Conservation (phyloP, 2,797 vertebrate genomes). For the Selene dorsalis region DNA sequence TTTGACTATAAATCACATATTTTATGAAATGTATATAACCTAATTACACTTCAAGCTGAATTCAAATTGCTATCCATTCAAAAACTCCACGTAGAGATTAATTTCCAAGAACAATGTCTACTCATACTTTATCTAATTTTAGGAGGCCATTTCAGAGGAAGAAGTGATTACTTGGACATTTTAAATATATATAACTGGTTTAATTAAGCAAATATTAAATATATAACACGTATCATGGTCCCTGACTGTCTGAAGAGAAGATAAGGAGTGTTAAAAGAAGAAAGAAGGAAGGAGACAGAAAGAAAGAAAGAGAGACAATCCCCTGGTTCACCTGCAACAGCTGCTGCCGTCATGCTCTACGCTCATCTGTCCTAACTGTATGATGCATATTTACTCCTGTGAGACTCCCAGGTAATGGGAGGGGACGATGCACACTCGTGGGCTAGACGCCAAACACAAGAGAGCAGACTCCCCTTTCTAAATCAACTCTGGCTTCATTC, state of each 20-base stretch:
- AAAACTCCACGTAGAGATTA: neutral
- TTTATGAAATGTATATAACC: constrained; percentile 2
- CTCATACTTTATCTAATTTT: neutral
- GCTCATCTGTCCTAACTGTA: constrained; percentile 81
- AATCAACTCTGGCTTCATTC: constrained; percentile 30
- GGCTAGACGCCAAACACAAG: constrained; percentile 67
- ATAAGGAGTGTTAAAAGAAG: constrained; percentile 22
- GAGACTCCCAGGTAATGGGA: constrained; percentile 69
- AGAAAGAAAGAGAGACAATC: constrained; percentile 42
- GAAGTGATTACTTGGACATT: neutral
- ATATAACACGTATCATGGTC: neutral
- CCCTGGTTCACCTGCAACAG: constrained; percentile 79
- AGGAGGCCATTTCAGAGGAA: neutral
- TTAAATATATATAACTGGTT: neutral
- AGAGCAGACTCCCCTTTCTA: constrained; percentile 31
- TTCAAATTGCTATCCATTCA: constrained; percentile 3
- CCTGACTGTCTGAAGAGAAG: constrained; percentile 39
- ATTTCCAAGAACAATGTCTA: neutral
- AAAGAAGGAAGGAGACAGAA: constrained; percentile 20
- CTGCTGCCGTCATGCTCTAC: constrained; percentile 80
- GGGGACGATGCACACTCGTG: constrained; percentile 67
- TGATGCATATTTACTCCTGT: constrained; percentile 64
- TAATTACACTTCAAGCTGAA: constrained; percentile 14
- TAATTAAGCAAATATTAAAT: neutral
- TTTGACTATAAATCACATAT: constrained; percentile 1